phyloP scores from a whole-genome alignment of 1,140 invertebrate genomes.

The Drosophila tristis region DNA sequence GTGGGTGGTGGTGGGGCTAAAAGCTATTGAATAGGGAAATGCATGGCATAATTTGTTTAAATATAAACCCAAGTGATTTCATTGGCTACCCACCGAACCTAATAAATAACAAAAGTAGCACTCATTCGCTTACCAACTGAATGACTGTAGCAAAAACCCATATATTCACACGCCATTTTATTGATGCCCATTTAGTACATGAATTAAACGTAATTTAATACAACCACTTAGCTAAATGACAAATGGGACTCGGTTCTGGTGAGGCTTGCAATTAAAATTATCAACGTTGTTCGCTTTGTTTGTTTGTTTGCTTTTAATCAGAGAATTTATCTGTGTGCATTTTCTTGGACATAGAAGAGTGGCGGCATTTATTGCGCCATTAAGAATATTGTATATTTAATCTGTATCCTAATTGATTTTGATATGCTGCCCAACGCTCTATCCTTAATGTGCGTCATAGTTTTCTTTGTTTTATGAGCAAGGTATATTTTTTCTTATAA shows the following conservation, averaged over 20 bases:
- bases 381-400: no score
- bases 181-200: conserved; percentile 43
- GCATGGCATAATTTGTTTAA: conserved; percentile 77
- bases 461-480: no score
- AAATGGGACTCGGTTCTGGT: conserved; percentile 45
- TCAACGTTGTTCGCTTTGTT: conserved; percentile 21
- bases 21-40: conserved; percentile 35
- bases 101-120: conserved; percentile 51
- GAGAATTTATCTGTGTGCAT: neutral
- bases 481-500: no score
- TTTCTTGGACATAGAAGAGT: no score
- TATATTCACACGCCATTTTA: conserved; percentile 51
- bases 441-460: no score
- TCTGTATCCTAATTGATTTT: no score
- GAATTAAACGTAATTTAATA: conserved; percentile 79
- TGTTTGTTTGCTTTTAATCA: conserved; percentile 15
- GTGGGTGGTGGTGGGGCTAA: conserved; percentile 1
- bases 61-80: conserved; percentile 77
- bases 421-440: no score
- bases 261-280: conserved; percentile 37
- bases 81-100: conserved; percentile 28
- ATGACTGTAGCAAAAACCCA: conserved; percentile 25
- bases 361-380: conserved; percentile 4
- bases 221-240: conserved; percentile 67
- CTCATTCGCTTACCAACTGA: conserved; percentile 14